Base-by-base conservation (phyloP, 2,797 vertebrate species). In the Poecilia picta region DNA sequence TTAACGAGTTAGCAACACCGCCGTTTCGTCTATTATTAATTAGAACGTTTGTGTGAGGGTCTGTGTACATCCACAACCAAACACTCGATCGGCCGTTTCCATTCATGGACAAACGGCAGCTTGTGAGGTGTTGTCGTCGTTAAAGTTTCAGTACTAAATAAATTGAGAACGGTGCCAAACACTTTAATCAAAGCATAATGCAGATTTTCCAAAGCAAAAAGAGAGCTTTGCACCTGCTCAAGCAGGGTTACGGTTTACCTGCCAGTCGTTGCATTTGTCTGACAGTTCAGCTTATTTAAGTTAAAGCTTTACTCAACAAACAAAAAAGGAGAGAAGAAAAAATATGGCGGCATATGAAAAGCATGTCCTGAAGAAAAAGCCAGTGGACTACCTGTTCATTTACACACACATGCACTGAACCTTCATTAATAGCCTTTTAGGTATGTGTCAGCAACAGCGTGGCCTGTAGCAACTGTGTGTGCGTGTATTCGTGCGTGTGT, bases 1-100 rank as follows among this genome's bases (percentile, higher is more conserved):
- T 45, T 83, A 72, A 46, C 81, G 76, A 79, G 85, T 88, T 83
- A 88, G 83, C 85, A 82, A 66, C 79, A 83, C 41, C 77, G 81
- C 88, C 86, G 73, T 85, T 75, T 89, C 83, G 77, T 83, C 62
- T 46, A 49, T 33, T 73, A 82, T 83, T 89, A 87, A 93, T 91
- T 88, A 85, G 36, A 76, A 77, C 46, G 72, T 86, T 81, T 77
- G 64, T 74, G 77, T 84, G 64, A 84, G 39, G 76, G 66, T 31
- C 73, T 73, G 77, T 83, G 75, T 79, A 74, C 82, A 86, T 87
- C 55, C 77, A 53, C 31, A 16, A 70, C 59, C 77, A 74, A 80
- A 85, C 45, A 89, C 39, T 76, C 31, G 8, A 20, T 20, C 73
- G n/a, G 36, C 36, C 72, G 28, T 80, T 79, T 47, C 39, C 79